A percentile compares a stretch with the other conserved stretches of the same genome.
Conservation (phyloP, 2,797 vertebrate genomes). For the Monodelphis domestica region DNA sequence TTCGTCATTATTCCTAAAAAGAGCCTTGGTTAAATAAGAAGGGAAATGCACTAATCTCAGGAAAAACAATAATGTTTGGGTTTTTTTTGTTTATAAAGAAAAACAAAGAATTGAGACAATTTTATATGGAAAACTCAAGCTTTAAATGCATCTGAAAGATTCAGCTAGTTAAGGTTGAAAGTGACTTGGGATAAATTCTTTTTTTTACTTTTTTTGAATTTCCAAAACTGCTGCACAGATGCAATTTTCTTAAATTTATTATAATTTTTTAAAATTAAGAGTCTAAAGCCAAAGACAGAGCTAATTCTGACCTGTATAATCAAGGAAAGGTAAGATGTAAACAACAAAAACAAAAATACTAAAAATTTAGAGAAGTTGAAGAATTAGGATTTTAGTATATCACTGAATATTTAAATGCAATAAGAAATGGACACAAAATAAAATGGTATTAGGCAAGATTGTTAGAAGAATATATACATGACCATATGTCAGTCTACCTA, state of each 20-base stretch:
- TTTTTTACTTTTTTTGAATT: neutral
- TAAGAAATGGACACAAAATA: neutral
- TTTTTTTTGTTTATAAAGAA: constrained; percentile 19
- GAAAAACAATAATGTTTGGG: neutral
- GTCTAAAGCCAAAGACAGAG: neutral
- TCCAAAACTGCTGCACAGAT: constrained; percentile 37
- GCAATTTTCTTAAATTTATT: neutral
- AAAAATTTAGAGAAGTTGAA: neutral
- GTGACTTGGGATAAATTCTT: neutral
- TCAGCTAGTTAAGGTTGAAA: constrained; percentile 9
- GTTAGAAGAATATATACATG: neutral
- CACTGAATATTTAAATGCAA: neutral
- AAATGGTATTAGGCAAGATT: constrained; percentile 10
- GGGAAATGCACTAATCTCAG: constrained; percentile 2
- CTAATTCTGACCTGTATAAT: constrained; percentile 23
- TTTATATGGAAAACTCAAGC: constrained; percentile 35
- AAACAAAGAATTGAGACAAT: neutral
- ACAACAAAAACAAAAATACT: neutral
- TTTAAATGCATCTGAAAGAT: constrained; percentile 18
- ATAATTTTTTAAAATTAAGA: constrained; percentile 21
- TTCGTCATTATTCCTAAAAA: constrained; percentile 11
- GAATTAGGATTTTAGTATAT: neutral
- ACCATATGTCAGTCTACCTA: neutral
- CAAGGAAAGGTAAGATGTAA: neutral
- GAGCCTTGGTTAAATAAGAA: constrained; percentile 6